Percentiles rank a stretch among this genome's conserved stretches.
Conservation (phyloP, 2,888 invertebrate species). For the Eristalis pertinax region DNA sequence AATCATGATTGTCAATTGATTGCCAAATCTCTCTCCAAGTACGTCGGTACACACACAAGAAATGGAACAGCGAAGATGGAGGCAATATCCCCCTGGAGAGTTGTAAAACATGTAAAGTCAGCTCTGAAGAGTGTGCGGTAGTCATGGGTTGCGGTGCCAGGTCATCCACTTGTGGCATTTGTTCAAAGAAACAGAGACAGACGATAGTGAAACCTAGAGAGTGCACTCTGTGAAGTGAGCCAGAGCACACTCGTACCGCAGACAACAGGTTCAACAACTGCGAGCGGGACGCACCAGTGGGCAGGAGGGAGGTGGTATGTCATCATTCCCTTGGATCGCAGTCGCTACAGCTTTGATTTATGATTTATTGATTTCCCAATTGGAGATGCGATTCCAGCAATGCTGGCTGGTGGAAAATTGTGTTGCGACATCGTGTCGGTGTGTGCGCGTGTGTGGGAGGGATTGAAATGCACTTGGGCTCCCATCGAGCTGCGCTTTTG, state of each 20-base stretch:
- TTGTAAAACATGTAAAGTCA: slow-evolving; percentile 43
- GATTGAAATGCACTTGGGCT: slow-evolving; percentile 3
- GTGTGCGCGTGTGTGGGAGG: background rate
- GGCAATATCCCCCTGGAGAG: slow-evolving; percentile 15
- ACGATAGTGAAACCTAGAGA: slow-evolving; percentile 41
- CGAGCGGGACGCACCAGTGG: background rate
- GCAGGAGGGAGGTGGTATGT: slow-evolving; percentile 29
- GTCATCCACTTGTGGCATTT: slow-evolving; percentile 40
- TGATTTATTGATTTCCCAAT: slow-evolving; percentile 62
- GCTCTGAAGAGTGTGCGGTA: slow-evolving; percentile 19
- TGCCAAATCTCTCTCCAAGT: slow-evolving; percentile 28
- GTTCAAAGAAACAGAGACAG: slow-evolving; percentile 30
- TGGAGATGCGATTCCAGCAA: background rate
- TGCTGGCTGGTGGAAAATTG: slow-evolving; percentile 1
- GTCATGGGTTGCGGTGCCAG: slow-evolving; percentile 34
- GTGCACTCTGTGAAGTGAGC: slow-evolving; percentile 35
- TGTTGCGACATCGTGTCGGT: slow-evolving; percentile 20
- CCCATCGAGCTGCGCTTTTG: background rate
- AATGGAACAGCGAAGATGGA: background rate
- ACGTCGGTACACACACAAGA: background rate
- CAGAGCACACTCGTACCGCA: slow-evolving; percentile 33
- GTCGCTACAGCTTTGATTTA: slow-evolving; percentile 53
- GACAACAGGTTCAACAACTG: slow-evolving; percentile 53
- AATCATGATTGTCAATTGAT: slow-evolving; percentile 48
- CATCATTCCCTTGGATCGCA: slow-evolving; percentile 45